phyloP scores from a whole-genome alignment of 2,113 vertebrate genomes.

The Ploceus nigricollis region DNA sequence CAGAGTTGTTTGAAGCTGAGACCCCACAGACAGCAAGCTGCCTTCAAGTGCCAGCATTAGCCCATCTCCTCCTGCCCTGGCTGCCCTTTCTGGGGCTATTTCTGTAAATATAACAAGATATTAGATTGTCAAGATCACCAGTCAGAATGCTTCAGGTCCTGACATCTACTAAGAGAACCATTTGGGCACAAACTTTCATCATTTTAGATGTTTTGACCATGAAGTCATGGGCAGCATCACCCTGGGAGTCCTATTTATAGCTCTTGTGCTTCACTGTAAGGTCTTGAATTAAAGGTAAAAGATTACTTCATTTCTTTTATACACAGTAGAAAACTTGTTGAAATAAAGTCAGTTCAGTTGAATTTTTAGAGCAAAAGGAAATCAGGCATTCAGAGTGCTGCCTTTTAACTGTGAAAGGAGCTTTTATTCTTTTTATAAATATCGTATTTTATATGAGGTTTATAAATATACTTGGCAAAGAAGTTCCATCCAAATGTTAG shows the following conservation, averaged over 20 bases:
- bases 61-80: not conserved
- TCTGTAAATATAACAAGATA: not conserved
- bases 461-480: conserved; percentile 52
- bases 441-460: not conserved
- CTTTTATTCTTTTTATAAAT: conserved; percentile 38
- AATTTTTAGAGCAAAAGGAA: not conserved
- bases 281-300: not conserved
- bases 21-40: not conserved
- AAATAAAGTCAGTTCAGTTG: not conserved
- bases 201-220: not conserved
- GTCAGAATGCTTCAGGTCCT: not conserved
- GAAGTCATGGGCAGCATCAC: not conserved
- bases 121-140: not conserved
- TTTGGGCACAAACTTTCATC: not conserved
- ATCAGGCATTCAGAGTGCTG: not conserved
- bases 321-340: not conserved
- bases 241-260: not conserved
- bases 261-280: not conserved
- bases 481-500: conserved; percentile 31
- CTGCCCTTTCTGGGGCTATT: not conserved
- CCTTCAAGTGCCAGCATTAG: not conserved
- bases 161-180: not conserved
- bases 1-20: not conserved
- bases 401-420: conserved; percentile 14
- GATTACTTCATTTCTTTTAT: not conserved